phyloP scores from a whole-genome alignment of 2,113 vertebrate genomes.

The Morone chrysops region DNA sequence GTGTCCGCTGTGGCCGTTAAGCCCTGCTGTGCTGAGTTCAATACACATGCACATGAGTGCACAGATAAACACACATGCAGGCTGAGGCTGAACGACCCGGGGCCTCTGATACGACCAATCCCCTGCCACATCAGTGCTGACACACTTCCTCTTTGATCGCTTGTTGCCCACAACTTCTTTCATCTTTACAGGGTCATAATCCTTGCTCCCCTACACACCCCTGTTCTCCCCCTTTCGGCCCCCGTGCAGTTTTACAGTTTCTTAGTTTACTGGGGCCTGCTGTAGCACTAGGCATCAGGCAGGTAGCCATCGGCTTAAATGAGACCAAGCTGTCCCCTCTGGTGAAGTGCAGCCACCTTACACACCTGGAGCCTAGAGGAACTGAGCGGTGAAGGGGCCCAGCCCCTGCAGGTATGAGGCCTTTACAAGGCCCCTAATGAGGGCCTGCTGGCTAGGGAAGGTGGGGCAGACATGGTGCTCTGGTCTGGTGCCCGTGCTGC shows the following conservation, averaged over 20 bases:
- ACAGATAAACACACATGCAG: constrained; percentile 53
- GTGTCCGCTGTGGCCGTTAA: constrained; percentile 77
- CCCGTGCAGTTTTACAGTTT: constrained; percentile 69
- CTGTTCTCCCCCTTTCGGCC: constrained; percentile 47
- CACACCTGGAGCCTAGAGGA: constrained; percentile 82
- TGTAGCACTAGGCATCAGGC: constrained; percentile 69
- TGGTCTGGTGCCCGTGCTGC: constrained; percentile 66
- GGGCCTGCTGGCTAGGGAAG: constrained; percentile 76
- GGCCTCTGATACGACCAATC: constrained; percentile 77
- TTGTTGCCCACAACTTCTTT: constrained; percentile 80
- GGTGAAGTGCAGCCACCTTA: constrained; percentile 79
- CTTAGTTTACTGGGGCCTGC: constrained; percentile 71
- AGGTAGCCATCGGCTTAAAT: constrained; percentile 80
- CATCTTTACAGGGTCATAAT: constrained; percentile 88
- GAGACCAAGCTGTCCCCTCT: constrained; percentile 80
- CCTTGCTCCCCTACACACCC: constrained; percentile 73
- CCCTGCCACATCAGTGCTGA: constrained; percentile 81
- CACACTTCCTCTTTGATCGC: constrained; percentile 86
- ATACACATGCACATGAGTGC: constrained; percentile 45
- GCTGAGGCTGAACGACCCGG: constrained; percentile 57
- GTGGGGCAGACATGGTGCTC: constrained; percentile 67
- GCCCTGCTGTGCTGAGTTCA: constrained; percentile 77
- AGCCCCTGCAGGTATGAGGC: constrained; percentile 78
- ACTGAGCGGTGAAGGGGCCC: constrained; percentile 66
- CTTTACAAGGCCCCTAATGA: constrained; percentile 84